A percentile compares a stretch with the other conserved stretches of the same genome.
These are phyloP conservation scores for Clavelina lepadiformis DNA, from an alignment of 23 tunicate genomes.

Conservation along the genomic window DNA sequence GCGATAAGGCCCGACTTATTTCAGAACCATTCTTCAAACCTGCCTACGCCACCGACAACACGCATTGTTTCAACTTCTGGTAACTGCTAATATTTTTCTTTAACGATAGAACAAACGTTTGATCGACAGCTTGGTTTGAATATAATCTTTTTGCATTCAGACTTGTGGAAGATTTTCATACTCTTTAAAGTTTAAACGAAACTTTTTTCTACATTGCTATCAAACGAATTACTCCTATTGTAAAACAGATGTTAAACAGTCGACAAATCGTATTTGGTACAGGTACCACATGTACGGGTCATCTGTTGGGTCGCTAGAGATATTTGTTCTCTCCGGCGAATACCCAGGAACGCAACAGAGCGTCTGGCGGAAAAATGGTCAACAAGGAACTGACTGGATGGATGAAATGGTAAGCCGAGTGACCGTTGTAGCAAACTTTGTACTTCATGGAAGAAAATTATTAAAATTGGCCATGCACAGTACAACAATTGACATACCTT, in stretches of 20 bases:
- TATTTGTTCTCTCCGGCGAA: slow-evolving; percentile 40
- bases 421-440: neutral
- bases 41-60: slow-evolving; percentile 8
- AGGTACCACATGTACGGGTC: slow-evolving; percentile 80
- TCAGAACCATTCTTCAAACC: slow-evolving; percentile 66
- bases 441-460: neutral
- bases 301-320: slow-evolving; percentile 40
- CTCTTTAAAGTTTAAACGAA: too few species aligned
- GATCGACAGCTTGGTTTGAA: too few species aligned
- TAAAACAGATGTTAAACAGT: too few species aligned
- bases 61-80: slow-evolving; percentile 86
- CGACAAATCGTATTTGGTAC: too few species aligned
- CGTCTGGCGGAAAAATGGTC: slow-evolving; percentile 30
- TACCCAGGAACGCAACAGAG: slow-evolving; percentile 7
- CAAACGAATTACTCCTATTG: too few species aligned
- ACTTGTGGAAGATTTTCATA: too few species aligned
- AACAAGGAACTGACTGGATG: slow-evolving; percentile 37
- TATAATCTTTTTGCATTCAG: too few species aligned
- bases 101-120: too few species aligned
- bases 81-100: too few species aligned
- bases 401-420: slow-evolving; percentile 27
- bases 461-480: neutral
- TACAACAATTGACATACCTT: neutral
- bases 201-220: too few species aligned
- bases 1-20: slow-evolving; percentile 58